A percentile compares a stretch with the other conserved stretches of the same genome.
phyloP scores from a whole-genome alignment of 1,140 invertebrate genomes.

The Trachymyrmex septentrionalis region DNA sequence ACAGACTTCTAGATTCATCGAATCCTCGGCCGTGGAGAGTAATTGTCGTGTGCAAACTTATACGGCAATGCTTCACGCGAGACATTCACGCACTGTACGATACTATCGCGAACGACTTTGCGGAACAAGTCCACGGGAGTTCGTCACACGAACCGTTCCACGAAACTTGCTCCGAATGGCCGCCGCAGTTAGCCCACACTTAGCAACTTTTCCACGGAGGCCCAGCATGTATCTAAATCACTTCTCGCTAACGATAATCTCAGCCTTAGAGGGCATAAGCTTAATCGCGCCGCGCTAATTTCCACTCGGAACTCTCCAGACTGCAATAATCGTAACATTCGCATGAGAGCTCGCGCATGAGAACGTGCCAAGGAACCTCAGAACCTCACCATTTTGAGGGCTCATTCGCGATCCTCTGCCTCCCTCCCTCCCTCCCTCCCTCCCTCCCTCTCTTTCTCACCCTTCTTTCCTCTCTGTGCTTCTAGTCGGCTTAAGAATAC shows the following conservation, averaged over 20 bases:
- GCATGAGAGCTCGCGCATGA: constrained; percentile 72
- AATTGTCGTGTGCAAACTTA: constrained; percentile 42
- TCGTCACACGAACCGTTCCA: constrained; percentile 55
- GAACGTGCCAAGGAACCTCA: constrained; percentile 75
- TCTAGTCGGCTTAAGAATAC: constrained; percentile 53
- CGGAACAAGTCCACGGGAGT: constrained; percentile 26
- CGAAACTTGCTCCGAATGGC: constrained; percentile 33
- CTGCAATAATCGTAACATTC: constrained; percentile 76
- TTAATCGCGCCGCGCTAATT: constrained; percentile 74
- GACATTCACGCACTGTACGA: constrained; percentile 40
- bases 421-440: neutral
- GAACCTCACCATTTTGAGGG: constrained; percentile 65
- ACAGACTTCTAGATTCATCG: neutral
- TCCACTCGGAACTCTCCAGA: constrained; percentile 75
- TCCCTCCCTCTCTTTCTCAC: neutral
- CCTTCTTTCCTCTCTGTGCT: neutral
- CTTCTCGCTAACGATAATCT: constrained; percentile 76
- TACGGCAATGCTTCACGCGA: constrained; percentile 47
- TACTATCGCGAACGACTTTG: constrained; percentile 42
- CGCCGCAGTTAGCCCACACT: constrained; percentile 40
- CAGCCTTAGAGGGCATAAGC: constrained; percentile 70
- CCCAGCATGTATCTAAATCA: constrained; percentile 72
- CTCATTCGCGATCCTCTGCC: neutral
- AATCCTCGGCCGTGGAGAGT: neutral
- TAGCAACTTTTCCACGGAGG: constrained; percentile 61